These are phyloP conservation scores for Willisornis vidua DNA, from an alignment of 2,113 vertebrate species.

Conservation along the genomic window DNA sequence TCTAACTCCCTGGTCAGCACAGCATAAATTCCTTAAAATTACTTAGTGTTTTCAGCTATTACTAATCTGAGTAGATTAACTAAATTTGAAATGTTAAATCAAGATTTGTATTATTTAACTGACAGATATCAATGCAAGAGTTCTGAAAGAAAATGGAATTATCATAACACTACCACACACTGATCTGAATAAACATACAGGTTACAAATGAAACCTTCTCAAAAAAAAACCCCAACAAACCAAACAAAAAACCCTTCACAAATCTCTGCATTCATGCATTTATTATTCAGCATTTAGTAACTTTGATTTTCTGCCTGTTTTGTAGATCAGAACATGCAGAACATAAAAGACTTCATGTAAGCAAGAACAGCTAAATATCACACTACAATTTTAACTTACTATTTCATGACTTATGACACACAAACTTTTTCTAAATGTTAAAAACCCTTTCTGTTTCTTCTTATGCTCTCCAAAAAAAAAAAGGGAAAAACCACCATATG, in stretches of 20 bases:
- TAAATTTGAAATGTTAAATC: not conserved
- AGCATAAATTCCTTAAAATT: not conserved
- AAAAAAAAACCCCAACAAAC: not conserved
- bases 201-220: not conserved
- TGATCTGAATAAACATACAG: not conserved
- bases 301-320: not conserved
- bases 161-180: not conserved
- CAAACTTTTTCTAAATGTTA: not conserved
- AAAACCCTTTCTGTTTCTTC: not conserved
- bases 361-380: not conserved
- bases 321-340: not conserved
- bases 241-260: no score
- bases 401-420: not conserved
- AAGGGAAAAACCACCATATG: not conserved
- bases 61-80: not conserved
- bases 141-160: not conserved
- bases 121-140: not conserved
- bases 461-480: not conserved
- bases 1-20: not conserved
- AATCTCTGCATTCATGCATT: not conserved
- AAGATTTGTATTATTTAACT: not conserved
- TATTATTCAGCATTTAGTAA: not conserved
- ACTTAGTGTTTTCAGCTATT: not conserved
- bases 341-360: not conserved
- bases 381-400: not conserved